Evolutionary conservation across 2,113 vertebrate genomes (phyloP), one percentile per base, ranked within the genome.

Genomic region (Progne subis): DNA sequence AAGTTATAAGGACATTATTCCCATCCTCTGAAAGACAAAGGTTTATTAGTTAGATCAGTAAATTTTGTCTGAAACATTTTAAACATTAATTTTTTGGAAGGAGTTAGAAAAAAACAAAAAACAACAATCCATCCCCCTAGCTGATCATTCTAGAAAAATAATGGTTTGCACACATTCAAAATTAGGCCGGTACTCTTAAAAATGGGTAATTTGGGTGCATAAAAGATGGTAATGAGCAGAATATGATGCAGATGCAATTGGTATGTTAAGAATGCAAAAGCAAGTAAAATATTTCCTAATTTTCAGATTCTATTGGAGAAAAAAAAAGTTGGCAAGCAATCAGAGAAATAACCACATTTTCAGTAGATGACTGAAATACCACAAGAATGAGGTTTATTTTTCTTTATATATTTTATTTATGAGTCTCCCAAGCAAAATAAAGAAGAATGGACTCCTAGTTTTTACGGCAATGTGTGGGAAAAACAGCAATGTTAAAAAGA

Each of bases 71-170:
- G 17, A 81, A 77, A 67, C 2, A 18, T 59, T 61, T 57, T 2
- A 71, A 65, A 65, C 39, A 64, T 26, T 82, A 72, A 28, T 52
- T 87, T 87, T 68, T 15, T 61, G 28, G 11, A 43, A 14, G 7
- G 76, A 61, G 2, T 44, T 49, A 11, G 60, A 31, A 20, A 31
- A 53, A 59, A 49, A 49, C 39, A 41, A 26, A 52, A 52, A 2
- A 43, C 4, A 55, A 13, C 5, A 46, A 25, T 20, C 21, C 15
- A 13, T 20, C 2, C 4, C 20, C 2, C 0, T 5, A 77, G 3
- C 6, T 44, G 16, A 71, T 78, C 7, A 37, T 47, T 86, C 34
- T 53, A 70, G 44, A 77, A 68, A 16, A 69, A 15, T 25, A 81
- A 50, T 16, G 43, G 1, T 41, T 77, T 2, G 5, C 9, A 52